Conservation (phyloP, 1,140 invertebrate species). For the Lutraria rhynchaena region DNA sequence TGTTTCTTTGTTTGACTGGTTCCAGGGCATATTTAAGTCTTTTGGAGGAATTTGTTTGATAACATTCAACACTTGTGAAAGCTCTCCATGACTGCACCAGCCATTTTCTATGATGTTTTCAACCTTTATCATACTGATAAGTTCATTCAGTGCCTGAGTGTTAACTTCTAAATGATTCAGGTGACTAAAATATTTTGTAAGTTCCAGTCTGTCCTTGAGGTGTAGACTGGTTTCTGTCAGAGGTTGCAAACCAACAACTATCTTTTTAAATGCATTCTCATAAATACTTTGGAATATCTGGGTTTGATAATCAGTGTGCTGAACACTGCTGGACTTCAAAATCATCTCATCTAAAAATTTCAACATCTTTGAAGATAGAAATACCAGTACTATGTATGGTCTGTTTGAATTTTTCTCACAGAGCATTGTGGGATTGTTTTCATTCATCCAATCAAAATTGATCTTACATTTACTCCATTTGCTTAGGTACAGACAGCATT, state of each 20-base stretch:
- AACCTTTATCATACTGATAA: not conserved
- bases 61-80: not conserved
- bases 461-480: conserved; percentile 7
- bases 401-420: conserved; percentile 2
- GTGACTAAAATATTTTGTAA: not conserved
- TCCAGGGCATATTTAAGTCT: no score
- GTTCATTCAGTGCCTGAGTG: not conserved
- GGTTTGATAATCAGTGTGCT: not conserved
- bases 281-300: not conserved
- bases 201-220: not conserved
- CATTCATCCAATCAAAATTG: conserved; percentile 5
- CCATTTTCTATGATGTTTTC: not conserved
- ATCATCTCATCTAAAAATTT: not conserved
- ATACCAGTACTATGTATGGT: not conserved
- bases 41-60: not conserved
- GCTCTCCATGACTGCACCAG: conserved; percentile 6
- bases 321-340: not conserved
- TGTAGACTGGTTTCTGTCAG: not conserved
- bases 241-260: not conserved
- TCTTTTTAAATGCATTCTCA: not conserved
- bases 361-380: conserved; percentile 30
- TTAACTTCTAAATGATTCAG: conserved; percentile 1
- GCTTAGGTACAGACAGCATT: not conserved
- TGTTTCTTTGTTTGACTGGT: no score
- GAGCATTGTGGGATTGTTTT: not conserved